Percentiles rank a stretch among this genome's conserved stretches.
These are phyloP conservation scores for Dermatophagoides farinae DNA, from an alignment of 1,140 invertebrate species.

Conservation along the genomic window DNA sequence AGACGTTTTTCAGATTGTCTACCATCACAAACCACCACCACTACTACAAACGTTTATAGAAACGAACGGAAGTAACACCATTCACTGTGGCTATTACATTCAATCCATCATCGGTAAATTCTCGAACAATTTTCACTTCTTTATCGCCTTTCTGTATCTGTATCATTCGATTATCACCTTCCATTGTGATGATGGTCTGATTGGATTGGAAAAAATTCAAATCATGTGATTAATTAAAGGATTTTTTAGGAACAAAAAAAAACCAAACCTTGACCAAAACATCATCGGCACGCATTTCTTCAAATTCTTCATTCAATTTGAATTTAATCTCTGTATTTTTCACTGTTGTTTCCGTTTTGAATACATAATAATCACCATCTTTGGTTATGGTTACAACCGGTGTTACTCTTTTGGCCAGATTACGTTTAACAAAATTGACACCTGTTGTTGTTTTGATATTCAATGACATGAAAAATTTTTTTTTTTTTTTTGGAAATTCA, in stretches of 20 bases:
- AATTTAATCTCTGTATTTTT: conserved; percentile 56
- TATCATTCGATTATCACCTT: too few species aligned
- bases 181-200: conserved; percentile 27
- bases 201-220: too few species aligned
- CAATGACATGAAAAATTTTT: not conserved
- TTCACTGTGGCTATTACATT: conserved; percentile 1
- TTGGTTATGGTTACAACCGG: not conserved
- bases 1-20: too few species aligned
- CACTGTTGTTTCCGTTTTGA: conserved; percentile 59
- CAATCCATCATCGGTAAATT: conserved; percentile 9
- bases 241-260: too few species aligned
- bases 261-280: too few species aligned
- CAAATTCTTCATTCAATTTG: conserved; percentile 55
- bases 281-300: conserved; percentile 66
- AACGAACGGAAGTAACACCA: conserved; percentile 5
- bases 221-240: too few species aligned
- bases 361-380: conserved; percentile 31
- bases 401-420: not conserved
- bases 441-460: too few species aligned
- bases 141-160: not conserved
- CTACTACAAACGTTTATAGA: conserved; percentile 2
- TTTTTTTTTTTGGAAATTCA: too few species aligned
- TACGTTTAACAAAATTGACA: not conserved
- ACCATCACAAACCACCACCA: too few species aligned
- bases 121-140: conserved; percentile 6